phyloP scores from a whole-genome alignment of 1,140 invertebrate species.

The Mesaphorura yosii region DNA sequence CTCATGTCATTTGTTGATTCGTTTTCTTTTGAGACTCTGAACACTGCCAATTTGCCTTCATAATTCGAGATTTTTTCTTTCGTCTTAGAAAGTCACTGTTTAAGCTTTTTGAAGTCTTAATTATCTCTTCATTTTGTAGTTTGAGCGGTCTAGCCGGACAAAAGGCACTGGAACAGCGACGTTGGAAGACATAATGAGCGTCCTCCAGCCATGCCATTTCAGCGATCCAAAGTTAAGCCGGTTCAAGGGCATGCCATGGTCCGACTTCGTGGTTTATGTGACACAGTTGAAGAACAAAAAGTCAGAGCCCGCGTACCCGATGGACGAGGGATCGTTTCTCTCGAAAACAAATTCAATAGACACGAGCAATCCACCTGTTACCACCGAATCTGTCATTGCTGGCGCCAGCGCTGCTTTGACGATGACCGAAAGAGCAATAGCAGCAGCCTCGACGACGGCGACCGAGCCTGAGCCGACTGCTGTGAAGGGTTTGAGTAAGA shows the following conservation, averaged over 20 bases:
- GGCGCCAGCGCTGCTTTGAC: constrained; percentile 5
- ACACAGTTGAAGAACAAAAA: constrained; percentile 27
- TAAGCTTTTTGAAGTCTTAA: background rate
- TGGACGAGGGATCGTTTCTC: background rate
- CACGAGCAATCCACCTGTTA: background rate
- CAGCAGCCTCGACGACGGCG: constrained; percentile 5
- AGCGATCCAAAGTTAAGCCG: constrained; percentile 46
- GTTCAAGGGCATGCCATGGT: constrained; percentile 44
- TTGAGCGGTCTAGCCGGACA: constrained; percentile 42
- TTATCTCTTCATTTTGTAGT: constrained; percentile 35
- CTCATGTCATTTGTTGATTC: too few species aligned
- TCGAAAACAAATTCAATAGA: background rate
- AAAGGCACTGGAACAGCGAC: constrained; percentile 42
- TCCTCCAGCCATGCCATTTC: constrained; percentile 45
- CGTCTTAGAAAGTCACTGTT: background rate
- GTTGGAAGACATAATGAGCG: constrained; percentile 44
- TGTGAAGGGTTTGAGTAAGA: background rate
- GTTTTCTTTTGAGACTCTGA: too few species aligned
- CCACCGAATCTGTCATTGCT: constrained; percentile 4
- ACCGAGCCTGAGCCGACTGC: background rate
- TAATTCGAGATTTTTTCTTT: too few species aligned
- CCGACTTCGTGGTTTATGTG: constrained; percentile 37
- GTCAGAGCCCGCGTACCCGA: constrained; percentile 10
- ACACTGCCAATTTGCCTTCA: too few species aligned
- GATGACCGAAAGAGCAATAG: background rate